Conservation (phyloP, 2,113 vertebrate species). For the Silurus meridionalis region DNA sequence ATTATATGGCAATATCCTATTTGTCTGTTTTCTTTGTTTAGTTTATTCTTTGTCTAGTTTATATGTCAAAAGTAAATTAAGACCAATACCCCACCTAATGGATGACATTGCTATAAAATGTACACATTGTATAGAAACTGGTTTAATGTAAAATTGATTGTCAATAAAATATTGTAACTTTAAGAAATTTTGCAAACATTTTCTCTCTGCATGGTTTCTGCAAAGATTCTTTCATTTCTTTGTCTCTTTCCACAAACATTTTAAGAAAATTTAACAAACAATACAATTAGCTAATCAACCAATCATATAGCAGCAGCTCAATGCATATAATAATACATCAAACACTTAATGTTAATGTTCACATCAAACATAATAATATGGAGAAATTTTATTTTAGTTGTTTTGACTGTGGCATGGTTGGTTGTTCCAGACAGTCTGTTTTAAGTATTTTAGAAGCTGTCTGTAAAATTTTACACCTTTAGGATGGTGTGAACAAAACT, state of each 20-base stretch:
- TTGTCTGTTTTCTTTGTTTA: neutral
- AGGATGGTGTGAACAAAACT: neutral
- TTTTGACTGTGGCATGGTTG: neutral
- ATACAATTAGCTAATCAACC: neutral
- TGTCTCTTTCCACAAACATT: neutral
- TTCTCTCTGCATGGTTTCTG: neutral
- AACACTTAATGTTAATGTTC: neutral
- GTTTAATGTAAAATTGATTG: neutral
- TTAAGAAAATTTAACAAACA: neutral
- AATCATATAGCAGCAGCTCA: neutral
- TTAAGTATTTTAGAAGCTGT: neutral
- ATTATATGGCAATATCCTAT: neutral
- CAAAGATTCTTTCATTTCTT: neutral
- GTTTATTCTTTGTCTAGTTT: neutral
- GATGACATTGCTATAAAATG: neutral
- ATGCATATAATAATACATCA: neutral
- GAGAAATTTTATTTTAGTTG: neutral
- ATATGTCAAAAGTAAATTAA: neutral
- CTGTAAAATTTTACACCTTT: neutral
- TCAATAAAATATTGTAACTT: neutral
- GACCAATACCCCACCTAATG: slow-evolving; percentile 24
- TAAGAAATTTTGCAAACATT: neutral
- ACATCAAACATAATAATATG: neutral
- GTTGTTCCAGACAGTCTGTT: neutral
- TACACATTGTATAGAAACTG: neutral